Percentiles rank a stretch among this genome's conserved stretches.
Evolutionary conservation across 2,888 invertebrate genomes (phyloP).

Genomic region (Bellardia bayeri): DNA sequence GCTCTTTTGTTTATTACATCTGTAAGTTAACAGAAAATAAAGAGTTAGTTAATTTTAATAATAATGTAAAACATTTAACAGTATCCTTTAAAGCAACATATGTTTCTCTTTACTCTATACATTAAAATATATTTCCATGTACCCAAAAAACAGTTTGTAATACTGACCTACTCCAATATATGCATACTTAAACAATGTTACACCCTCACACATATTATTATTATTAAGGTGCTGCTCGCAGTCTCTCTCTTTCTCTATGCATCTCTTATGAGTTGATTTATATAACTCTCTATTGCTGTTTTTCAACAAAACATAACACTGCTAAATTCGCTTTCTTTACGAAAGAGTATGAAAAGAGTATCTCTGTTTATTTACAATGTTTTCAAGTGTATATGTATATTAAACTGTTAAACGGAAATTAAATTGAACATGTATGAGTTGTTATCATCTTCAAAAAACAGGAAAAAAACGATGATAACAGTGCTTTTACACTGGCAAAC

Average conservation of each 20-base stretch:
- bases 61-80: background rate
- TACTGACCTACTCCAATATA: conserved; percentile 69
- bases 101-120: background rate
- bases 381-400: background rate
- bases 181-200: background rate
- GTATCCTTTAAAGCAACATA: background rate
- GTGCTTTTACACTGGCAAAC: background rate
- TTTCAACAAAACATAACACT: background rate
- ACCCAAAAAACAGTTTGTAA: conserved; percentile 42
- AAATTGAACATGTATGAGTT: conserved; percentile 13
- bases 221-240: too few relatives aligned
- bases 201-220: conserved; percentile 30
- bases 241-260: background rate
- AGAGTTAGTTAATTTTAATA: background rate
- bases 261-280: background rate
- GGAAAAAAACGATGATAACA: conserved; percentile 1
- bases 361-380: background rate
- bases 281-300: background rate
- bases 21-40: background rate
- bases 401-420: conserved; percentile 45
- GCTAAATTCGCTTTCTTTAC: background rate
- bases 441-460: conserved; percentile 1
- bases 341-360: conserved; percentile 11
- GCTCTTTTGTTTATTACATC: background rate
- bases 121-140: background rate